Base-by-base conservation (phyloP, 1,140 invertebrate species). In the Dendroctonus ponderosae region DNA sequence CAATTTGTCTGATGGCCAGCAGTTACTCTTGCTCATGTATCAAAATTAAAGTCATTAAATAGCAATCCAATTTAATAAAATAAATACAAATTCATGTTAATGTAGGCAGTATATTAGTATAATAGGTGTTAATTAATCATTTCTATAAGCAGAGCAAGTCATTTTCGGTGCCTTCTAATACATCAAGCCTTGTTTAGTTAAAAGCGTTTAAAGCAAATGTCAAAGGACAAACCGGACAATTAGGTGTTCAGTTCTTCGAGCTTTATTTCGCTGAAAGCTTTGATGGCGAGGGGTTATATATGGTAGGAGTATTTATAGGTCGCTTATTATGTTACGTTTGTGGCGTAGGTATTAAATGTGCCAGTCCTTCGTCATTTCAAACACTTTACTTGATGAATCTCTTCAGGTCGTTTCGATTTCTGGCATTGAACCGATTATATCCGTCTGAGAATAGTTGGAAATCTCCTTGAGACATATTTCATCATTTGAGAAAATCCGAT, bases 191-290 rank as follows among this genome's bases (percentile, higher is more conserved):
- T 51, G 14, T 51, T n/a, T n/a, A 51, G 9, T 15, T 51, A 15
- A 51, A 51, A 51, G 7, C 49, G 26, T 51, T 51, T 51, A 51
- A 51, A 15, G 14, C 49, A 51, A 51, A 51, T 51, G 49, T 51
- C 49, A 51, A 51, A 51, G 49, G 49, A 51, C 49, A 11, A 51
- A 12, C 49, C 14, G 49, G 49, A n/a, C 49, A 51, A 51, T 15
- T 15, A 51, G 26, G 9, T n/a, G 7, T n/a, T 51, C 26, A 12
- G 7, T n/a, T n/a, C 9, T 9, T 51, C 9, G 7, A 15, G n/a
- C 14, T 11, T n/a, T 46, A 11, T 51, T 51, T n/a, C 14, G 0
- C 14, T 46, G 44, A 7, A n/a, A 15, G 9, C 14, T 12, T 51
- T n/a, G n/a, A n/a, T 51, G 49, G 49, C 26, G 26, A 51, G 26